phyloP scores from a whole-genome alignment of 92 coral and sea anemone species.

The Plumapathes pennacea region DNA sequence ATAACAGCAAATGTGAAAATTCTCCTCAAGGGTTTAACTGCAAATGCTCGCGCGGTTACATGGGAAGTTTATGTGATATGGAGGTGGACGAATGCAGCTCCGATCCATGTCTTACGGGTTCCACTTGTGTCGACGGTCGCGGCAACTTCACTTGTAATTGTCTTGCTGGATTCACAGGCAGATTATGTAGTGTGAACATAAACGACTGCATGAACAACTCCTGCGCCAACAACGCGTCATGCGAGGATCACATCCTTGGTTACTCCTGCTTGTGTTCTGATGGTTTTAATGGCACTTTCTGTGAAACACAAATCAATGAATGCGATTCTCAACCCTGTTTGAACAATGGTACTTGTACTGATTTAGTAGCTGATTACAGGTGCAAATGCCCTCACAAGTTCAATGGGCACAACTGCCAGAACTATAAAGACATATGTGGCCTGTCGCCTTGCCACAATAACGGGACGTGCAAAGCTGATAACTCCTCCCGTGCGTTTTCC shows the following conservation, averaged over 20 bases:
- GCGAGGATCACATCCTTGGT: constrained; percentile 33
- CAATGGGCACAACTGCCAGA: constrained; percentile 50
- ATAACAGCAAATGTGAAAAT: constrained; percentile 33
- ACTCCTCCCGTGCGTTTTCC: constrained; percentile 5
- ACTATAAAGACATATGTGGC: constrained; percentile 18
- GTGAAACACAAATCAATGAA: constrained; percentile 49
- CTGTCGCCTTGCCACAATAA: constrained; percentile 48
- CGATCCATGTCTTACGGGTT: constrained; percentile 49
- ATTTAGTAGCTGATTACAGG: constrained; percentile 45
- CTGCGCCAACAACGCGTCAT: constrained; percentile 66
- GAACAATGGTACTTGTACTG: constrained; percentile 59
- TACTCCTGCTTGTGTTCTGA: constrained; percentile 52
- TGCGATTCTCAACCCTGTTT: constrained; percentile 46
- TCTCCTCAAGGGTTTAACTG: constrained; percentile 36
- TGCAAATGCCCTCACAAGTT: constrained; percentile 49
- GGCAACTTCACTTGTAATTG: constrained; percentile 45
- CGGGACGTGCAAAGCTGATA: constrained; percentile 29
- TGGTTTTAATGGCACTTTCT: constrained; percentile 60
- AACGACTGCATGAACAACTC: constrained; percentile 52
- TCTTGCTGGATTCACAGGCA: constrained; percentile 50
- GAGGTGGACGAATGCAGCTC: constrained; percentile 43
- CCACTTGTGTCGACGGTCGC: constrained; percentile 41
- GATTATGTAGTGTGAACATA: constrained; percentile 38
- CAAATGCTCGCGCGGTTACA: constrained; percentile 40
- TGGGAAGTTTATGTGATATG: constrained; percentile 42